Evolutionary conservation across 2,888 invertebrate species (phyloP).

Genomic region (Marasmarcha lunaedactyla): DNA sequence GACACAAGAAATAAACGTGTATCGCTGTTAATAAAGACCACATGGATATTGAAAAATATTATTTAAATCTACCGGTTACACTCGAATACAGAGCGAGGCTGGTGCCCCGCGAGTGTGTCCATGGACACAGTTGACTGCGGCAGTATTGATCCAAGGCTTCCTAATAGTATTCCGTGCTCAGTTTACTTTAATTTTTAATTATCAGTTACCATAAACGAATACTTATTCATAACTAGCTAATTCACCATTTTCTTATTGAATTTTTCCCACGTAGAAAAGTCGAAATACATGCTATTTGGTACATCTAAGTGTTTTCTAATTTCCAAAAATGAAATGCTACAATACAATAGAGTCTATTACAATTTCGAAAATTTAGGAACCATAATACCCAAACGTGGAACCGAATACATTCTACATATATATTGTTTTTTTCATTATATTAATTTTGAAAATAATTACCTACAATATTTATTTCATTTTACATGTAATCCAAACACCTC

Average conservation of each 20-base stretch:
- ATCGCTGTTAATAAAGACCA: slow-evolving; percentile 68
- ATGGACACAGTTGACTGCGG: slow-evolving; percentile 55
- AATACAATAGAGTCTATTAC: slow-evolving; percentile 67
- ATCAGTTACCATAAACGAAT: slow-evolving; percentile 49
- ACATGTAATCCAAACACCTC: slow-evolving; percentile 57
- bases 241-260: slow-evolving; percentile 55
- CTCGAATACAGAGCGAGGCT: too few relatives aligned
- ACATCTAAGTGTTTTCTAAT: slow-evolving; percentile 62
- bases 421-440: slow-evolving; percentile 47
- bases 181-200: slow-evolving; percentile 40
- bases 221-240: slow-evolving; percentile 63
- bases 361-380: slow-evolving; percentile 72
- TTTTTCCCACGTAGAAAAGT: slow-evolving; percentile 63
- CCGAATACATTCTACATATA: slow-evolving; percentile 58
- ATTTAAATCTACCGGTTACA: slow-evolving; percentile 30
- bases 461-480: slow-evolving; percentile 50
- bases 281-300: slow-evolving; percentile 64
- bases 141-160: slow-evolving; percentile 56
- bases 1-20: slow-evolving; percentile 50
- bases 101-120: too few relatives aligned
- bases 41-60: slow-evolving; percentile 62
- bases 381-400: slow-evolving; percentile 70
- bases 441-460: slow-evolving; percentile 67
- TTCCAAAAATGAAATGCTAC: slow-evolving; percentile 65
- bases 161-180: slow-evolving; percentile 68